Base-by-base conservation (phyloP, 2,113 vertebrate genomes). In the Chrysochloris asiatica region DNA sequence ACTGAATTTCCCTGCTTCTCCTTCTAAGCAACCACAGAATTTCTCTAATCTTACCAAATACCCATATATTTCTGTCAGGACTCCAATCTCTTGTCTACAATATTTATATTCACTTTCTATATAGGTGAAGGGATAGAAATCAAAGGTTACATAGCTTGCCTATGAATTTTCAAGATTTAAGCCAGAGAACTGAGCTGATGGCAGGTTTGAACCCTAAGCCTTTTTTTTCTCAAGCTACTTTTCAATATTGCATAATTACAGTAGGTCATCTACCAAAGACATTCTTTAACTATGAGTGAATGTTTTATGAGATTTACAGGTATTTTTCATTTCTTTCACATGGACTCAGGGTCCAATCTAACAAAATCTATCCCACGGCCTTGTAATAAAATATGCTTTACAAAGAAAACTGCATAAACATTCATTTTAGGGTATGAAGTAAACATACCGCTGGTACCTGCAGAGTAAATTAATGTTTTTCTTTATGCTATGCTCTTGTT, bases 401-500 rank as follows among this genome's bases (percentile, higher is more conserved):
- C 84, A 89, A 41, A 79, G 52, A 83, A n/a, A 50, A 50, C 21
- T 17, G 9, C 36, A 33, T 47, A 95, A 47, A 91, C 82, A 75
- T 80, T 96, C 81, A 94, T 95, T 95, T 95, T 30, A 54, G 26
- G 30, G 9, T 84, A 52, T n/a, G 83, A 85, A 83, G 81, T 79
- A 89, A 95, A 94, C 82, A 93, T 10, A 54, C 47, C 4, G 6
- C 63, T 72, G 80, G 19, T 85, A 43, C 84, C 82, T 83, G 71
- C 82, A 36, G 94, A 88, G 93, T 45, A 95, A 92, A 96, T 94
- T 85, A 78, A 54, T 93, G 76, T 95, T 95, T 95, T 92, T 73
- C 93, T 90, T 81, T 83, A 86, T 48, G 48, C 67, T 85, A 3
- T 48, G 22, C 48, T 76, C 83, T 86, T 82, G 71, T 82, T 88